Evolutionary conservation across 2,113 vertebrate species (phyloP), one percentile per base, ranked within the genome.

Genomic region (Vulpes ferrilata): DNA sequence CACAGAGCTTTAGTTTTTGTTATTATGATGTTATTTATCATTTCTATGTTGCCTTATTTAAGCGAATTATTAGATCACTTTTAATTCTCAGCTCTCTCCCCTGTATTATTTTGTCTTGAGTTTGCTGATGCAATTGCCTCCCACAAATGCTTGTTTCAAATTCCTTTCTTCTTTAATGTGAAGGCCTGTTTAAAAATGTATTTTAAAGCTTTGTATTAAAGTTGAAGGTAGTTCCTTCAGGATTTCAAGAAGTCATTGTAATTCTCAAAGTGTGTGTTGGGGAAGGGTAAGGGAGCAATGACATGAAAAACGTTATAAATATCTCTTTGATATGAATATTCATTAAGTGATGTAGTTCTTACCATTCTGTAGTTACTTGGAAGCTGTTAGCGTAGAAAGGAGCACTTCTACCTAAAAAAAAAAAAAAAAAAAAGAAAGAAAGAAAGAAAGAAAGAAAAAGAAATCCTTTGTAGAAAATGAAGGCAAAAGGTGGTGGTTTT

Each of bases 191-290:
- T 95, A 98, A 98, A 96, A 96, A 96, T 84, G 80, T 95, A 51
- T 98, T 97, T 96, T 95, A 98, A 96, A 98, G 79, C 62, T 87
- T 94, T 82, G 57, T 96, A 93, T 95, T 98, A 97, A 79, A 90
- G 88, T 96, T 97, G 83, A 97, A 98, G 90, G 87, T 96, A 90
- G 96, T 98, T 96, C 88, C 95, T 98, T 96, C 86, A 96, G 97
- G 62, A 87, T 93, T 97, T 97, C n/a, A 96, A 67, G 51, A 90
- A 59, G 86, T 97, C 79, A 92, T 80, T 98, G 94, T 95, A 94
- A 98, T 98, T 98, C 97, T 96, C 95, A 90, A 93, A 95, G 94
- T 95, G 93, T 98, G 59, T 97, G 81, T 69, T 97, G 95, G 97
- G 97, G 96, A 81, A 96, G 88, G 81, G 60, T 35, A 79, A 91